A percentile compares a stretch with the other conserved stretches of the same genome.
Conservation (phyloP, 2,113 vertebrate species). For the Xenus cinereus region DNA sequence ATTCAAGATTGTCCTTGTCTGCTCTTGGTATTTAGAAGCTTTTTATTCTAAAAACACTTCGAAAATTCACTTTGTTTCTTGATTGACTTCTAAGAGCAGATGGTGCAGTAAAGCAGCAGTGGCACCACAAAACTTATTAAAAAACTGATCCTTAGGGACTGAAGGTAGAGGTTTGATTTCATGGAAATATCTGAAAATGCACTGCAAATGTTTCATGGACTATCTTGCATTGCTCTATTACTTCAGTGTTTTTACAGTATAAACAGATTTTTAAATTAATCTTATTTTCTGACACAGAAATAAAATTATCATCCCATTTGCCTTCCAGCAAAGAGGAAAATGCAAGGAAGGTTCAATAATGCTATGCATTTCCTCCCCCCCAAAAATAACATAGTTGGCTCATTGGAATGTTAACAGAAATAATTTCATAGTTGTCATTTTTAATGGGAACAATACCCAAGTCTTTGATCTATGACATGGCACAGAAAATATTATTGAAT, state of each 20-base stretch:
- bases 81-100: not conserved
- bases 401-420: not conserved
- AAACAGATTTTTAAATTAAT: not conserved
- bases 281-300: not conserved
- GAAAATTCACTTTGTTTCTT: not conserved
- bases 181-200: not conserved
- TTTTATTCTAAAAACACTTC: not conserved
- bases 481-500: not conserved
- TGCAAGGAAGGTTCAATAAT: not conserved
- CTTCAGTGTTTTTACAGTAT: not conserved
- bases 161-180: not conserved
- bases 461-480: not conserved
- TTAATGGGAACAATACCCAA: not conserved
- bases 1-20: not conserved
- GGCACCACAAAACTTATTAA: not conserved
- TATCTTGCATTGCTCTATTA: not conserved
- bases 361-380: not conserved
- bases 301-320: not conserved
- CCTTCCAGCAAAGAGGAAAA: not conserved
- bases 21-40: not conserved
- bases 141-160: not conserved
- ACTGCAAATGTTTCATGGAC: not conserved
- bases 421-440: not conserved
- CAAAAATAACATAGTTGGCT: not conserved
- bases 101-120: not conserved